phyloP scores from a whole-genome alignment of 1,140 invertebrate genomes.

The Bombus fervidus region DNA sequence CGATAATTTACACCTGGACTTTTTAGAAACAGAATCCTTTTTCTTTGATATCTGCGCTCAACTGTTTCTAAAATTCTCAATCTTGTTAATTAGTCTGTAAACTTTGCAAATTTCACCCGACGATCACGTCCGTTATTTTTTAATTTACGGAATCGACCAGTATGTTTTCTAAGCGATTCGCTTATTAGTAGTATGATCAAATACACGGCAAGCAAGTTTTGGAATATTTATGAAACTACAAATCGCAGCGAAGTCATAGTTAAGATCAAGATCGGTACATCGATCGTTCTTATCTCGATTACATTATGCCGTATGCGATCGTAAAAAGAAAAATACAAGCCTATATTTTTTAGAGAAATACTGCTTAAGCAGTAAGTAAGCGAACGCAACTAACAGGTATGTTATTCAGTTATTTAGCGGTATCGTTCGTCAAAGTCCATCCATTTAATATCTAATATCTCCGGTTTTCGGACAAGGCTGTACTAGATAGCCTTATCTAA shows the following conservation, averaged over 20 bases:
- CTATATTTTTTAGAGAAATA: background rate
- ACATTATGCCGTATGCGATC: background rate
- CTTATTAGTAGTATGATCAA: too few relatives aligned
- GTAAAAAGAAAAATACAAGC: background rate
- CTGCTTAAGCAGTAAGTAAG: too few relatives aligned
- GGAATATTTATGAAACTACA: background rate
- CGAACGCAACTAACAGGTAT: background rate
- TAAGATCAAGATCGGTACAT: background rate
- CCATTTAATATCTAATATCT: background rate
- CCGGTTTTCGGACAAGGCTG: slow-evolving; percentile 2
- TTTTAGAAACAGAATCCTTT: too few relatives aligned
- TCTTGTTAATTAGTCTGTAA: too few relatives aligned
- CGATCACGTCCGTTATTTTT: too few relatives aligned
- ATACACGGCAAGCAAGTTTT: too few relatives aligned
- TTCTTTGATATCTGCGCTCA: too few relatives aligned
- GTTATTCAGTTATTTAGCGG: background rate
- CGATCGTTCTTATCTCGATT: background rate
- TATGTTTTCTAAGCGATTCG: too few relatives aligned
- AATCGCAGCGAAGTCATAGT: background rate
- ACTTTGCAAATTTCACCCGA: too few relatives aligned
- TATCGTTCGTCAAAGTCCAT: background rate
- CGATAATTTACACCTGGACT: too few relatives aligned
- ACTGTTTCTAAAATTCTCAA: too few relatives aligned
- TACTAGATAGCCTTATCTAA: background rate
- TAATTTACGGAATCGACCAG: too few relatives aligned